Evolutionary conservation across 2,797 vertebrate genomes (phyloP).

Genomic region (Psittacula derbiana): DNA sequence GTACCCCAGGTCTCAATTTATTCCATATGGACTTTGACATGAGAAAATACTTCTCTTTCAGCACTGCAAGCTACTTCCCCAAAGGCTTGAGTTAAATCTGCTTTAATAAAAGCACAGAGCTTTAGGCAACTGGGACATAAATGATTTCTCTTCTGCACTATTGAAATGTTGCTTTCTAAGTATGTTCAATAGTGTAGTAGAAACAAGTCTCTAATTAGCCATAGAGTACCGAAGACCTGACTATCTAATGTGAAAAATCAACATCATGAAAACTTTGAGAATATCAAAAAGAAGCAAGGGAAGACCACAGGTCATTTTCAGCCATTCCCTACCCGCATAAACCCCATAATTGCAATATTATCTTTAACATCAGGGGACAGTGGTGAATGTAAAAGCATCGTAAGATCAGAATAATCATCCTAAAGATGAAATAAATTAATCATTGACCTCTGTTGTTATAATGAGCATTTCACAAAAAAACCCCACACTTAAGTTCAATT

Average conservation of each 20-base stretch:
- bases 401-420: conserved; percentile 6
- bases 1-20: not conserved
- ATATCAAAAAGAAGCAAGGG: conserved; percentile 34
- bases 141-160: conserved; percentile 37
- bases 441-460: not conserved
- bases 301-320: conserved; percentile 42
- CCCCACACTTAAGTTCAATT: not conserved
- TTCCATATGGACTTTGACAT: not conserved
- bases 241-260: conserved; percentile 37
- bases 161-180: conserved; percentile 22
- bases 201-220: conserved; percentile 41
- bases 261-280: conserved; percentile 21
- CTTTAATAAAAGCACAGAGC: conserved; percentile 52
- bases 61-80: not conserved
- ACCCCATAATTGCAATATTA: not conserved
- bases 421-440: conserved; percentile 47
- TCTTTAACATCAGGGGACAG: not conserved
- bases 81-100: conserved; percentile 16
- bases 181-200: conserved; percentile 10
- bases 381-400: not conserved
- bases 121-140: conserved; percentile 34
- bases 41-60: not conserved
- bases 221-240: conserved; percentile 4
- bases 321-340: conserved; percentile 12
- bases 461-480: not conserved